Base-by-base conservation (phyloP, 2,888 invertebrate genomes). In the Petrolisthes manimaculis region DNA sequence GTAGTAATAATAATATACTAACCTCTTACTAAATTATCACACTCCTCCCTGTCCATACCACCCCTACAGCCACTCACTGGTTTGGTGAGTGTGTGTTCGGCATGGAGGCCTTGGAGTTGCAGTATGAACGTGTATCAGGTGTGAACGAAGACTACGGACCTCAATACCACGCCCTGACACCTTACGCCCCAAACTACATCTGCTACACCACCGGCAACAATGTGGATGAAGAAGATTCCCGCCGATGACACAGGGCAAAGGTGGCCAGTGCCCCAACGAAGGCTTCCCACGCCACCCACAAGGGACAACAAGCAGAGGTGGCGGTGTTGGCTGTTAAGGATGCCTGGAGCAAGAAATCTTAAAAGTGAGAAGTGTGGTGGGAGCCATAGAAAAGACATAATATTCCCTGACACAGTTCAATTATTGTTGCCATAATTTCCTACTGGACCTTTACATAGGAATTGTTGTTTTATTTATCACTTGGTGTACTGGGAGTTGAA, bases 41-140 rank as follows among this genome's bases (percentile, higher is more conserved):
- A 2, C 61, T 37, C 24, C 69, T 67, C 82, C 53, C 67, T 67
- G 37, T 24, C 61, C 8, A 9, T 9, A 12, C 53, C 14, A 8
- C 75, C 8, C 24, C 6, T 74, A 14, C 89, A 90, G 90, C 90
- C 5, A 51, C 83, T 8, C 88, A 83, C 88, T 83, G 78, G 83
- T 89, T 80, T 79, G 83, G 82, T 12, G 88, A 90, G 74, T 90
- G 89, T 56, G 75, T 84, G 67, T 89, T 89, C 56, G 90, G 89
- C 1, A 61, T 56, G 2, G 88, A 89, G 84, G 54, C 86, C 0
- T 61, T 90, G n/a, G 90, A 90, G 88, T 67, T 8, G 1, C 89
- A 86, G 84, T 90, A 89, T 78, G 90, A 90, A 77, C 74, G 83
- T 2, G 67, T 90, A 6, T 88, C 89, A 8, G 89, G 89, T 4